phyloP scores from a whole-genome alignment of 2,888 invertebrate genomes.

The Herminia tarsipennalis region DNA sequence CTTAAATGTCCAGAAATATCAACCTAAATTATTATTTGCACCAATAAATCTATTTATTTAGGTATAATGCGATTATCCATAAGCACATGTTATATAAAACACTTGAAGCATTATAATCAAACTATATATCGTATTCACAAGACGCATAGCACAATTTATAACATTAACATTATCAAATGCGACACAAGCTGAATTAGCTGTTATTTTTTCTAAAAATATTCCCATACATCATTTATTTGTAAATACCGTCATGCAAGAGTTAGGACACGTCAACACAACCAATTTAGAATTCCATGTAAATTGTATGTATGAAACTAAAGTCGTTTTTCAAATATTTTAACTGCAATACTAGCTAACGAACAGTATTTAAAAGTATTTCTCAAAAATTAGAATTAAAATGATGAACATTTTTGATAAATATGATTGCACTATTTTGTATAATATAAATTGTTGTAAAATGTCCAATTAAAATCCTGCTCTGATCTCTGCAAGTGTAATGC shows the following conservation, averaged over 20 bases:
- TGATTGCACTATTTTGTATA: too few relatives aligned
- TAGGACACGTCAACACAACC: conserved; percentile 15
- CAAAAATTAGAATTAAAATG: conserved; percentile 19
- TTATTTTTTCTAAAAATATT: conserved; percentile 48
- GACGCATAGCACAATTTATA: conserved; percentile 53
- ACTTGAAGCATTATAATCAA: conserved; percentile 26
- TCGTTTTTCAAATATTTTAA: conserved; percentile 31
- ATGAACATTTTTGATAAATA: too few relatives aligned
- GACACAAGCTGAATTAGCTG: conserved; percentile 29
- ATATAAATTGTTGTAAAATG: too few relatives aligned
- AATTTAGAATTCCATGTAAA: conserved; percentile 29
- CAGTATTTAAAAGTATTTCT: conserved; percentile 34
- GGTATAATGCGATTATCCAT: not conserved
- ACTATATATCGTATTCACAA: conserved; percentile 42
- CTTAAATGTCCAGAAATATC: too few relatives aligned
- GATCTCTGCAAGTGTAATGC: too few relatives aligned
- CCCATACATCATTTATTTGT: conserved; percentile 28
- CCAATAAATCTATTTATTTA: not conserved
- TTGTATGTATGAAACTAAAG: conserved; percentile 19
- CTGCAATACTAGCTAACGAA: conserved; percentile 11
- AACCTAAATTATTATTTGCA: too few relatives aligned
- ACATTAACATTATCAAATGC: conserved; percentile 28
- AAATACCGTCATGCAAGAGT: conserved; percentile 32
- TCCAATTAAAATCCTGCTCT: too few relatives aligned
- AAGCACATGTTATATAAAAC: conserved; percentile 16